Evolutionary conservation across 2,888 invertebrate species (phyloP).

Genomic region (Thymelicus sylvestris): DNA sequence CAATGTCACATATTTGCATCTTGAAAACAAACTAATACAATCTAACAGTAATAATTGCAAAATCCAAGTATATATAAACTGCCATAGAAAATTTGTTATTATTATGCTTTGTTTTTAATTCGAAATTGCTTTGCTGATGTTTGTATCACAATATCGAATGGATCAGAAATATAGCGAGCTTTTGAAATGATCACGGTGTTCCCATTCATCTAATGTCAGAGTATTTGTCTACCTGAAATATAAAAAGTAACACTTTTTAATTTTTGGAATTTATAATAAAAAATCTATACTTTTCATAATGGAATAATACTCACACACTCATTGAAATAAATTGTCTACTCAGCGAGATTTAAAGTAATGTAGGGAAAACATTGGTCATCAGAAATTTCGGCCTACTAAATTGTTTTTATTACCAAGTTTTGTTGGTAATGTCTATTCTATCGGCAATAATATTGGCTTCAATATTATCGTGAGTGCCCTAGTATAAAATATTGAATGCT

Average conservation of each 20-base stretch:
- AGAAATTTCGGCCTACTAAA: too few relatives aligned
- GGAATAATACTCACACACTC: too few relatives aligned
- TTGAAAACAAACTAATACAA: conserved; percentile 13
- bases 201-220: conserved; percentile 47
- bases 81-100: conserved; percentile 13
- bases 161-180: conserved; percentile 19
- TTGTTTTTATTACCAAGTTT: too few relatives aligned
- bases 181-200: conserved; percentile 34
- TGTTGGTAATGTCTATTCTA: too few relatives aligned
- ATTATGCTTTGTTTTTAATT: conserved; percentile 22
- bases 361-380: too few relatives aligned
- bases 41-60: conserved; percentile 17
- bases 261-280: too few relatives aligned
- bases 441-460: too few relatives aligned
- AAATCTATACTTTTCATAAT: too few relatives aligned
- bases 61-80: conserved; percentile 7
- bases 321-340: too few relatives aligned
- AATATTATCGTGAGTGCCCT: too few relatives aligned
- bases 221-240: conserved; percentile 68
- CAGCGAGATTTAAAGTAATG: too few relatives aligned
- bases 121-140: conserved; percentile 12
- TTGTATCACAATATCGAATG: conserved; percentile 25
- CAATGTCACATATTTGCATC: conserved; percentile 25
- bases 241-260: conserved; percentile 15
- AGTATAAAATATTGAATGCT: too few relatives aligned